Base-by-base conservation (phyloP, 2,888 invertebrate species). In the Lasius platythorax region DNA sequence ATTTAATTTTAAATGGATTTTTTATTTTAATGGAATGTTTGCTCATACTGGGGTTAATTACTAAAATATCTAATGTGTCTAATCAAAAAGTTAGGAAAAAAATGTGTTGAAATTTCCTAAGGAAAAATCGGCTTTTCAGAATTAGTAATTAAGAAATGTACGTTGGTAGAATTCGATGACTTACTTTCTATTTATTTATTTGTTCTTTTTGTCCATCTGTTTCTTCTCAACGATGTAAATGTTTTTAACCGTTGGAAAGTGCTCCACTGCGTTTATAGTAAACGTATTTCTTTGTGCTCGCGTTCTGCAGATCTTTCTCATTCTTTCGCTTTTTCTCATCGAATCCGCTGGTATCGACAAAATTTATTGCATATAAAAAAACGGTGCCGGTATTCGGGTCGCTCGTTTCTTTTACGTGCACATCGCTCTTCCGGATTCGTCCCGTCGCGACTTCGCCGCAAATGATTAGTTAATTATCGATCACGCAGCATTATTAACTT, bases 401-500 rank as follows among this genome's bases (percentile, higher is more conserved):
- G 15, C 23, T 30, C 30, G 9, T 30, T 78, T 78, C 40, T 50
- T n/a, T 37, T 33, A 33, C 63, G n/a, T 53, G 8, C 18, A 11
- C 3, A 15, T 66, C 23, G 23, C 4, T 50, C 28, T 67, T 76
- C 56, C 28, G 15, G 30, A 63, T 64, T 30, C 6, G 15, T 53
- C 8, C 8, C 9, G 37, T n/a, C 15, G 33, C 28, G n/a, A 33
- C 6, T 75, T 75, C 33, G 33, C 5, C 12, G 23, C 37, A n/a
- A 78, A 28, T 50, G 28, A 66, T 67, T n/a, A 5, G 9, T 56
- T 78, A 78, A 78, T 78, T 78, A 70, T 78, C 78, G 70, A 15
- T 43, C 56, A 43, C 37, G 23, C 28, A 37, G 3, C 33, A 28
- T 8, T 4, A 12, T 64, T 23, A 66, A 75, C 4, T 70, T 37